Evolutionary conservation across 1,140 invertebrate species (phyloP).

Genomic region (Drosophila sechellia): DNA sequence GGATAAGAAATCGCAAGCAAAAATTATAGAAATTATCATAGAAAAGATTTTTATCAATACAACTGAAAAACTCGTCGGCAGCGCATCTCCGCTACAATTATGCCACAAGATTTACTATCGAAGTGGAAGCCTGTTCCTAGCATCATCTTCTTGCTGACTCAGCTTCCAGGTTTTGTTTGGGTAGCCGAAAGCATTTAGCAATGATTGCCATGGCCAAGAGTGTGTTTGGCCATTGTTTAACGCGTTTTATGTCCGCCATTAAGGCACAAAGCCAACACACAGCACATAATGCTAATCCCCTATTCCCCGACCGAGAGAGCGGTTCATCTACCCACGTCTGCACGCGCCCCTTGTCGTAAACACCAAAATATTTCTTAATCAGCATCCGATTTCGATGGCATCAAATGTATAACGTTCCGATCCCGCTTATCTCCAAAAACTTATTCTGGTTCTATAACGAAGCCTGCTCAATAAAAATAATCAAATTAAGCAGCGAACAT

Average conservation of each 20-base stretch:
- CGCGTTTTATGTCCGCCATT: slow-evolving; percentile 49
- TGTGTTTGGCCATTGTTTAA: slow-evolving; percentile 58
- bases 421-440: slow-evolving; percentile 42
- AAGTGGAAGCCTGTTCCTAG: slow-evolving; percentile 31
- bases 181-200: slow-evolving; percentile 74
- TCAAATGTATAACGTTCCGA: slow-evolving; percentile 53
- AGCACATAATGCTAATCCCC: slow-evolving; percentile 42
- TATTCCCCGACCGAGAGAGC: not conserved
- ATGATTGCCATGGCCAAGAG: slow-evolving; percentile 60
- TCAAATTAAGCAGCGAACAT: slow-evolving; percentile 64
- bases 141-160: not conserved
- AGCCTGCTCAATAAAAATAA: slow-evolving; percentile 52
- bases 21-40: no score
- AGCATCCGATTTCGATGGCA: slow-evolving; percentile 31
- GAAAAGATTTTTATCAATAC: no score
- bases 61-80: no score
- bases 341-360: slow-evolving; percentile 32
- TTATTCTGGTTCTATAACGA: slow-evolving; percentile 34
- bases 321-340: slow-evolving; percentile 61
- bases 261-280: slow-evolving; percentile 31
- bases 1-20: not conserved
- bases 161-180: slow-evolving; percentile 11
- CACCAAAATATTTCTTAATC: slow-evolving; percentile 47
- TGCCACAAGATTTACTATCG: slow-evolving; percentile 21
- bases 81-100: no score